phyloP scores from a whole-genome alignment of 2,797 vertebrate species.

The Hippocampus kuda region DNA sequence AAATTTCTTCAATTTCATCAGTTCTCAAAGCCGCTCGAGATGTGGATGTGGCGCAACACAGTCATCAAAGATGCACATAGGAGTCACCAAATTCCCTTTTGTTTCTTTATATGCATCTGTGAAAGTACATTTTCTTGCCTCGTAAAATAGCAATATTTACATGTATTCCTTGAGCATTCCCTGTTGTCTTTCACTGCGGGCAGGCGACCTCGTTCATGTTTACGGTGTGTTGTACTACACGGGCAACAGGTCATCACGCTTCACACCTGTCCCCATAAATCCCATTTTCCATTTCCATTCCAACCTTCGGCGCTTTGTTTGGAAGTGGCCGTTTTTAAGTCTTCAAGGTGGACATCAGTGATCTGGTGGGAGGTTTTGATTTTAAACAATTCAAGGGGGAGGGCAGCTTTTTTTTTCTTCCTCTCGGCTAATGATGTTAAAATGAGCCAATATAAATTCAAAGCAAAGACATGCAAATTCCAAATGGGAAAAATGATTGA shows the following conservation, averaged over 20 bases:
- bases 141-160: neutral
- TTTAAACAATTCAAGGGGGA: neutral
- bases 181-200: neutral
- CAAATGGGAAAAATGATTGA: slow-evolving; percentile 33
- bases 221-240: neutral
- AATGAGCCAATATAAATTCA: slow-evolving; percentile 32
- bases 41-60: neutral
- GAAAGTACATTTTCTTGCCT: neutral
- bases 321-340: neutral
- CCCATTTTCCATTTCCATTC: neutral
- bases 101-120: neutral
- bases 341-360: neutral
- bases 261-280: neutral
- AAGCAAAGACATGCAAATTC: neutral
- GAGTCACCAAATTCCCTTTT: neutral
- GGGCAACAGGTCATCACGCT: neutral
- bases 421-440: slow-evolving; percentile 42
- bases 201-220: neutral
- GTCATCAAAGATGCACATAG: neutral
- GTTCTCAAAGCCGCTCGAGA: neutral
- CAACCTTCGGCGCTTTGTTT: neutral
- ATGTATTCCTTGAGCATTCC: neutral
- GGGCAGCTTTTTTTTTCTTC: slow-evolving; percentile 16
- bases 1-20: neutral
- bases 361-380: neutral